Evolutionary conservation across 37 sponge, comb jelly and placozoan species (phyloP), one percentile per base, ranked within the genome.

Genomic region (Oopsacas minuta): DNA sequence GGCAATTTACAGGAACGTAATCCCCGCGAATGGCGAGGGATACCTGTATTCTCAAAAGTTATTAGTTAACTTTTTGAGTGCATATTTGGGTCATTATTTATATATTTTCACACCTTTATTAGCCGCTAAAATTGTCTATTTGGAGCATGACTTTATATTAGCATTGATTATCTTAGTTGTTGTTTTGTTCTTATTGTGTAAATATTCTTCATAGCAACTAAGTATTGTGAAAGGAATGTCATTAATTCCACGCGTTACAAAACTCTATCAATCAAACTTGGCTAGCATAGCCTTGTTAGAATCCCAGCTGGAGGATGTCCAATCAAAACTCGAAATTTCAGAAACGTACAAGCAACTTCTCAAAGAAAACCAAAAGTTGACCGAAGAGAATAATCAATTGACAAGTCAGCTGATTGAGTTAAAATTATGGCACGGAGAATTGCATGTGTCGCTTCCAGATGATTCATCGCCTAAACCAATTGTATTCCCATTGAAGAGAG

Each of bases 361-460:
- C 37, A 53, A 23, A 23, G 96, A 97, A 53, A 97, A 97, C 52
- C 52, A 1, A 0, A 30, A 51, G 30, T 86, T 97, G 34, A 85
- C 82, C 36, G 38, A 39, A 12, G 89, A 97, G 81, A 89, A 91
- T 10, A 86, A 81, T 25, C 36, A 86, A 25, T 82, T 95, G 42
- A 90, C 90, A 36, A 12, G 81, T 38, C 69, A 81, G 53, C 89
- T 97, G 23, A 82, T 86, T 20, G 81, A 86, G 17, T 61, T 88
- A 36, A 94, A 97, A 36, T 69, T 88, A 0, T 36, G 86, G 46
- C 88, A 88, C 75, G 95, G 95, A 87, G 69, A 94, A 84, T 75
- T 23, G 84, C 84, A 52, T 0, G 34, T 32, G n/a, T 32, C 36
- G 36, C 34, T 84, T 0, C 36, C 36, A 3, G 1, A 34, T 30